Base-by-base conservation (phyloP, 2,888 invertebrate species). In the Nemurella pictetii region DNA sequence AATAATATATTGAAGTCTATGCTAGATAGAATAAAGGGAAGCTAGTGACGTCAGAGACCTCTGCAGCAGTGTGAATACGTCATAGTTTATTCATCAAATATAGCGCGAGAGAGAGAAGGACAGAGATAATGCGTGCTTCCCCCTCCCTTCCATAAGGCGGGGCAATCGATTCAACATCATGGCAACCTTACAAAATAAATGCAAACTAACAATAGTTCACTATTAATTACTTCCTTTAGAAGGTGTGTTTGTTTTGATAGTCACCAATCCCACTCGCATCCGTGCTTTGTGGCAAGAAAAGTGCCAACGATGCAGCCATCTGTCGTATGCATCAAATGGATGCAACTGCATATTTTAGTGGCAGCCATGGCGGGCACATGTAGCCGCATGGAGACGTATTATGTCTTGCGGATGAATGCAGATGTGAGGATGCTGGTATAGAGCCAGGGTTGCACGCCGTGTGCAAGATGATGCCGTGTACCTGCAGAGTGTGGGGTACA, bases 51-150 rank as follows among this genome's bases (percentile, higher is more conserved):
- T 55, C 55, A 55, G 55, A 55, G 55, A 55, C 55, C 55, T 55
- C 28, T 32, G 80, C 80, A 80, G 80, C 29, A 29, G 29, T 80
- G 80, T 80, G 80, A 80, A 80, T 80, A 80, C 80, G 80, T 80
- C 80, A 80, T 80, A 80, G 80, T 80, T 80, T 80, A 80, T 80
- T 80, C 80, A 80, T 80, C 80, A 80, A 75, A 55, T 55, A 55
- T 55, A 55, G 75, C 75, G 75, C 75, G 80, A 80, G 80, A 29
- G 80, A 7, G 75, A 80, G 80, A 80, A 29, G 29, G 80, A 80
- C 29, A 20, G 80, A 12, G 30, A 77, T 20, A 28, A 29, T 32
- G 80, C 80, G 30, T 80, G 80, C 80, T 9, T 80, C 80, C 29
- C 80, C 29, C 4, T 80, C 80, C 27, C 28, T 29, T 3, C 29